A percentile compares a stretch with the other conserved stretches of the same genome.
phyloP scores from a whole-genome alignment of 2,888 invertebrate species.

The Allophyes oxyacanthae region DNA sequence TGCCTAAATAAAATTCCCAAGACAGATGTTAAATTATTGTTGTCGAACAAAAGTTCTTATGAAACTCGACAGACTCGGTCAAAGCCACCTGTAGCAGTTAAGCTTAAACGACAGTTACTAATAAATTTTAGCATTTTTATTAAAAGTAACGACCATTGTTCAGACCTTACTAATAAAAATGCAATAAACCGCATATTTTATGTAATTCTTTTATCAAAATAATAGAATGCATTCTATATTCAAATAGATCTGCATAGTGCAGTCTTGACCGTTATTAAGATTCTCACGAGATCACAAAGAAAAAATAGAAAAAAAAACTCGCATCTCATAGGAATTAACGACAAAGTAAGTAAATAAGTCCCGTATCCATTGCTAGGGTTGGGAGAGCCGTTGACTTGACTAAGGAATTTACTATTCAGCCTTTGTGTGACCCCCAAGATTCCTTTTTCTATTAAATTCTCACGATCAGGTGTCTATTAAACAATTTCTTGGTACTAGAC shows the following conservation, averaged over 20 bases:
- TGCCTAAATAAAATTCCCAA: too few species aligned
- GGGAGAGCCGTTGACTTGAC: constrained; percentile 55
- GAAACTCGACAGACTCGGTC: too few species aligned
- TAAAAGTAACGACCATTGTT: too few species aligned
- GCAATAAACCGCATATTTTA: background rate
- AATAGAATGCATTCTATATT: constrained; percentile 22
- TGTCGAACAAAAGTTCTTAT: too few species aligned
- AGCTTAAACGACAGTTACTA: too few species aligned
- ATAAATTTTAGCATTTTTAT: too few species aligned
- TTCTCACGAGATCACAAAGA: constrained; percentile 62
- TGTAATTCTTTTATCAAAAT: constrained; percentile 4
- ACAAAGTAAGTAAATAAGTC: constrained; percentile 46
- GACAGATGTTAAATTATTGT: too few species aligned
- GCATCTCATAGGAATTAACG: constrained; percentile 62
- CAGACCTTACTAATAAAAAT: too few species aligned
- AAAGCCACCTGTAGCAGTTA: too few species aligned
- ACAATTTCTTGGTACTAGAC: constrained; percentile 69
- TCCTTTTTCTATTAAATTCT: constrained; percentile 67
- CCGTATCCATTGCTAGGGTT: constrained; percentile 46
- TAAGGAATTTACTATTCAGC: constrained; percentile 55
- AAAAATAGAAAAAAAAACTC: constrained; percentile 34
- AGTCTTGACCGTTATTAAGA: constrained; percentile 50
- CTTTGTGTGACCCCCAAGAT: constrained; percentile 52
- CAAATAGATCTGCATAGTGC: constrained; percentile 31
- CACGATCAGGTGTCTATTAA: constrained; percentile 81